phyloP scores from a whole-genome alignment of 1,140 invertebrate species.

The Mya arenaria region DNA sequence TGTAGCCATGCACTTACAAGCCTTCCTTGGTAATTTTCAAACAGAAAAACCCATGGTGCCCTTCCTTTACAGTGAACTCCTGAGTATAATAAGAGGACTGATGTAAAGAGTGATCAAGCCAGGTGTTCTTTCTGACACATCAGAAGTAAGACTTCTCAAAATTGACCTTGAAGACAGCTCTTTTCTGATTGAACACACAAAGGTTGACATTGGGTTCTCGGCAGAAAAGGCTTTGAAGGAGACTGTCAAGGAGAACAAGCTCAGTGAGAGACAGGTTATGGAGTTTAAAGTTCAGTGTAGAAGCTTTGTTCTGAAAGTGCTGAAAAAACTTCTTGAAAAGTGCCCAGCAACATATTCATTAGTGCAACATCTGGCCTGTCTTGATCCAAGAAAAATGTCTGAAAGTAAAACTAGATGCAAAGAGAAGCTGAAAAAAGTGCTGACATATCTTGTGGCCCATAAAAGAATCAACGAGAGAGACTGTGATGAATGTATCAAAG shows the following conservation, averaged over 20 bases:
- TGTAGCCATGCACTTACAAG: slow-evolving; percentile 9
- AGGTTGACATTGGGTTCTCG: slow-evolving; percentile 20
- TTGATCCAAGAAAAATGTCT: slow-evolving; percentile 25
- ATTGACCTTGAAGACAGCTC: slow-evolving; percentile 27
- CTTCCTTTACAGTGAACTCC: slow-evolving; percentile 35
- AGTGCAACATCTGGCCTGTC: slow-evolving; percentile 21
- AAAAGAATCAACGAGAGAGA: neutral
- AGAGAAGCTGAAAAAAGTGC: slow-evolving; percentile 10
- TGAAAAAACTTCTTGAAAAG: slow-evolving; percentile 47
- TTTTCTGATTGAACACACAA: neutral
- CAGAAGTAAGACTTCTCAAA: neutral
- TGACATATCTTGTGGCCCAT: neutral
- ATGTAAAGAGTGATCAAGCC: slow-evolving; percentile 33
- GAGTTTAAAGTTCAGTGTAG: neutral
- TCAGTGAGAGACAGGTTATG: neutral
- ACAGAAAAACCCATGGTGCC: slow-evolving; percentile 43
- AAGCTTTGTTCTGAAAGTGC: neutral
- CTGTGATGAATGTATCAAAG: slow-evolving; percentile 7
- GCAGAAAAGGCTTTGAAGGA: slow-evolving; percentile 3
- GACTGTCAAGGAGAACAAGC: neutral
- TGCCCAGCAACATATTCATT: slow-evolving; percentile 26
- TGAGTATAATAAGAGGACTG: neutral
- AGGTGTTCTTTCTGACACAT: neutral
- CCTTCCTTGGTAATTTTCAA: slow-evolving; percentile 53
- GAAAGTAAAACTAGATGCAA: neutral